Evolutionary conservation across 2,113 vertebrate genomes (phyloP), one percentile per base, ranked within the genome.

Genomic region (Caranx melampygus): DNA sequence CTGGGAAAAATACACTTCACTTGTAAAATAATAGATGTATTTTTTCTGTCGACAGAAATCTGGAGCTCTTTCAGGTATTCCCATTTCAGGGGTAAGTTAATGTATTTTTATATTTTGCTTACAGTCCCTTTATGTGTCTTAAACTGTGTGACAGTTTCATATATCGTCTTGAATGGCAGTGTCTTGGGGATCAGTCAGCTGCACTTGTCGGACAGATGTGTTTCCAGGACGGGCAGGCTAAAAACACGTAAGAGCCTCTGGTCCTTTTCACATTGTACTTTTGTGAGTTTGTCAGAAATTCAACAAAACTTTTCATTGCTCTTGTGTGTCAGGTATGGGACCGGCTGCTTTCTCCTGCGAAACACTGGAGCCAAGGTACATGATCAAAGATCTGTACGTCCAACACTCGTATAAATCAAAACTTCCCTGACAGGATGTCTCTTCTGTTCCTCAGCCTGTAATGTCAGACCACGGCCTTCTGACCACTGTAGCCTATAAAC

Each of bases 141-240:
- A 7, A 6, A 13, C 9, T 6, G 51, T 60, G 21, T 6, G 35
- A 70, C 42, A 2, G 18, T 16, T 52, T 3, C 15, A 0, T 72
- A 4, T 47, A 13, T 72, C 5, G 15, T 20, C 1, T 59, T 26
- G 7, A 0, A 3, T 47, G 49, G 20, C 81, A 94, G 92, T 94
- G 91, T 85, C 90, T 94, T 0, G 91, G 93, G 14, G 97, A 99
- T 88, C 97, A 99, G 76, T 97, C 96, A 49, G 97, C 97, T 74
- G 97, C 97, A 3, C 94, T 99, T 15, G 97, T 99, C 34, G 97
- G 97, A 83, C 97, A 99, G 92, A 97, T 97, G 97, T 98, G 97
- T 87, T 98, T 99, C 75, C 93, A 94, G 88, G 95, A 97, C 52
- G 97, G 97, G 9, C 96, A 97, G 77, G 96, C 97, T 26, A 99